Evolutionary conservation across 2,797 vertebrate species (phyloP), one percentile per base, ranked within the genome.

Genomic region (Lithobates sylvaticus): DNA sequence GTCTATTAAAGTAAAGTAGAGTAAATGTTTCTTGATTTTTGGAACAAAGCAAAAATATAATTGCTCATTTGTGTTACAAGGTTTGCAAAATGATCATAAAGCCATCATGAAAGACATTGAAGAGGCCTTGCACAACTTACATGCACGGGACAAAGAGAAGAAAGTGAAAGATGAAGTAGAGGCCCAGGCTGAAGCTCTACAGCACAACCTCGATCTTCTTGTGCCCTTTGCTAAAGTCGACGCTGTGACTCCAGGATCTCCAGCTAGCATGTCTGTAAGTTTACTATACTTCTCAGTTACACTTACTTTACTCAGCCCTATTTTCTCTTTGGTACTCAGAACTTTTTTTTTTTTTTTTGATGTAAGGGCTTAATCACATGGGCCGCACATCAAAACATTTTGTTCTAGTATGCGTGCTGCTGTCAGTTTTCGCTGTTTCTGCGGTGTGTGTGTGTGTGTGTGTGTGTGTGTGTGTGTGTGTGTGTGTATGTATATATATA

Each of bases 41-140:
- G 50, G 15, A 47, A 47, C 44, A 13, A 47, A 3, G 12, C 12
- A 47, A 47, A 47, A 47, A 47, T 2, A 47, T 12, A 13, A 5
- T 5, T 54, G 50, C 50, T 54, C 50, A 3, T 21, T 34, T 72
- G 23, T 12, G 54, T 68, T n/a, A 36, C 0, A 89, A 99, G 98
- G 98, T 92, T 76, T 99, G 89, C 98, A 99, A 93, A 99, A 99
- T 0, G 98, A 99, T 47, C 98, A 99, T 92, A 97, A 98, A 90
- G 94, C 93, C 0, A 90, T 99, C 88, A 99, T 99, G 98, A 91
- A 92, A 71, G 93, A 98, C 90, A 98, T 99, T 47, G 98, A 99
- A 88, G 95, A 97, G 39, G 97, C 97, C 0, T 92, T 99, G 36
- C 97, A 99, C 92, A 93, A 92, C 91, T 91, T 99, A 13, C 98